phyloP scores from a whole-genome alignment of 2,113 vertebrate genomes.

The Raja brachyura region DNA sequence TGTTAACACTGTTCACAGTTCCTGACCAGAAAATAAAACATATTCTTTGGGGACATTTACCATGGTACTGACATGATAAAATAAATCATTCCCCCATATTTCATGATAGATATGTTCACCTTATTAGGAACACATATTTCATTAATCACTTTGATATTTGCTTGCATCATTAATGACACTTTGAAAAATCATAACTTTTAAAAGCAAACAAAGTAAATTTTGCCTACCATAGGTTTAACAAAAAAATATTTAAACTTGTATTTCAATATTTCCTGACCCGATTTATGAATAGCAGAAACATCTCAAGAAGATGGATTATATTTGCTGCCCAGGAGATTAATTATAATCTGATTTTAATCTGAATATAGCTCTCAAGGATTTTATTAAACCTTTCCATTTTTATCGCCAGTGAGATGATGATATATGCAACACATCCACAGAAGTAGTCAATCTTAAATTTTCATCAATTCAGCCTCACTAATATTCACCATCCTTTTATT shows the following conservation, averaged over 20 bases:
- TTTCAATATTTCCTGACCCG: neutral
- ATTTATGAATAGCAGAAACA: neutral
- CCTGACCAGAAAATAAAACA: neutral
- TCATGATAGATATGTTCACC: neutral
- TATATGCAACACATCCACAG: neutral
- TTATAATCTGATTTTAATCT: constrained; percentile 28
- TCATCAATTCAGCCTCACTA: neutral
- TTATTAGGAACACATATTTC: neutral
- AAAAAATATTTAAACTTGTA: neutral
- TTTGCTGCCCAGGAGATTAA: neutral
- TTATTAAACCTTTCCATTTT: neutral
- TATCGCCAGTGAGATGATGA: neutral
- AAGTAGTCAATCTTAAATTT: neutral
- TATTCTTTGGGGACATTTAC: neutral
- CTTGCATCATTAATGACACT: neutral
- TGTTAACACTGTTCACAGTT: neutral
- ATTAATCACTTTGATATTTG: neutral
- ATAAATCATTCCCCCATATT: neutral
- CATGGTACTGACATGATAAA: neutral
- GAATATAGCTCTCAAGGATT: neutral
- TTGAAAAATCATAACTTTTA: neutral
- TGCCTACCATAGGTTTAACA: neutral
- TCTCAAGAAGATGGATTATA: neutral
- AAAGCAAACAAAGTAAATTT: too few relatives aligned
- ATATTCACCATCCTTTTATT: constrained; percentile 27